Evolutionary conservation across 2,113 vertebrate species (phyloP), one percentile per base, ranked within the genome.

Genomic region (Crotalus helleri): DNA sequence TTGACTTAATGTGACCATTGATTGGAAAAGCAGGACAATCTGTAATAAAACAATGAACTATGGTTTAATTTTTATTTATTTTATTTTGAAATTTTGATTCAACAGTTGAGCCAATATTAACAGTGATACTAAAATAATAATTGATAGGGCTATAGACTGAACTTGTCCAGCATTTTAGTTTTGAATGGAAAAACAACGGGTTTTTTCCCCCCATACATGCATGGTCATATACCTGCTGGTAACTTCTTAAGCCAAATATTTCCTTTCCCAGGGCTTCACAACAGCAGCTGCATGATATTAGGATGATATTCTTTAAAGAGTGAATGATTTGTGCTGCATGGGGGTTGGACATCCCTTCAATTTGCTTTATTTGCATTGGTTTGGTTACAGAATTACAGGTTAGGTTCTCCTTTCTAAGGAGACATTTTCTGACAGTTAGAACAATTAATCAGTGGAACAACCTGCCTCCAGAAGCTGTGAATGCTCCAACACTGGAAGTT

Each of bases 21-120:
- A 97, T 96, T 96, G 97, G 98, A 53, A 97, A 94, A 93, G 97
- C 94, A 91, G 98, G 95, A 90, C 97, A 98, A 95, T 98, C 98
- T 98, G 94, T 4, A 87, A 85, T 88, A 46, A 91, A 91, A 87
- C 92, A 87, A 95, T 1, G 4, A 88, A 10, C 64, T 19, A 90
- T 0, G 74, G 29, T 86, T 92, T 90, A 86, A 89, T 92, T 91
- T 0, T 0, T 0, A 89, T 92, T 91, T 0, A 0, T 0, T 0
- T 93, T 59, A 44, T 90, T 9, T 64, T 91, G 88, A 74, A 81
- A 61, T 61, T 61, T 11, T 69, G 12, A 33, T 33, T 69, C 69
- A 95, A 64, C 85, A 93, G 54, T 1, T 0, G 23, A 57, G 17
- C 1, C 53, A 55, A 33, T 23, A 19, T 29, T 8, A 93, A 90